Conservation (phyloP, 2,113 vertebrate species). For the Lasiurus cinereus region DNA sequence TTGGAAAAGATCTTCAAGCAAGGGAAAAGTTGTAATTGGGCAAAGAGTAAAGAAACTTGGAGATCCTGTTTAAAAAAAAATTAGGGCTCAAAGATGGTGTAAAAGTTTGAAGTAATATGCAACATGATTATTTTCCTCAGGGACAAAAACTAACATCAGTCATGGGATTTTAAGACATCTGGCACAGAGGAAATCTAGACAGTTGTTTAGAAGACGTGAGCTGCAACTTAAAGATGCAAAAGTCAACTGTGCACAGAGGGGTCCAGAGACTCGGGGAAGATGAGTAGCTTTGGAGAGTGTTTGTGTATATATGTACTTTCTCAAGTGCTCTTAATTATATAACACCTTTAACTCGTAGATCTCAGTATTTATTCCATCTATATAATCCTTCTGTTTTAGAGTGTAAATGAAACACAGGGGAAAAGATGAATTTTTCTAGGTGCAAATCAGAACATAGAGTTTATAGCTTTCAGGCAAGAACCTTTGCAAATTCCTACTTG, state of each 20-base stretch:
- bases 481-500: slow-evolving; percentile 30
- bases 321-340: slow-evolving; percentile 35
- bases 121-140: background rate
- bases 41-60: background rate
- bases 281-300: background rate
- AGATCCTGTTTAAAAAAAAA: slow-evolving; percentile 21
- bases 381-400: slow-evolving; percentile 34
- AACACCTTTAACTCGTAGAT: slow-evolving; percentile 28
- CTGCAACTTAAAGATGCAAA: background rate
- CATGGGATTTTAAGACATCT: background rate
- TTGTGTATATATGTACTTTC: slow-evolving; percentile 23
- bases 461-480: slow-evolving; percentile 52
- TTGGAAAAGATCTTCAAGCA: background rate
- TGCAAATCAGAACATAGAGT: slow-evolving; percentile 58
- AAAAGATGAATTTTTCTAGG: slow-evolving; percentile 13
- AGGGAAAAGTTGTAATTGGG: background rate
- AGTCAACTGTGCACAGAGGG: background rate
- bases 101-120: slow-evolving; percentile 24
- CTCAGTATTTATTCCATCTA: slow-evolving; percentile 37
- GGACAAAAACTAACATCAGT: background rate
- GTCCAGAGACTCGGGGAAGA: background rate
- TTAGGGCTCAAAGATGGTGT: background rate
- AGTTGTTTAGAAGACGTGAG: background rate
- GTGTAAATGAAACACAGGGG: background rate
- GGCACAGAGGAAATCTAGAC: background rate